Base-by-base conservation (phyloP, 1,140 invertebrate genomes). In the Sitophilus oryzae region DNA sequence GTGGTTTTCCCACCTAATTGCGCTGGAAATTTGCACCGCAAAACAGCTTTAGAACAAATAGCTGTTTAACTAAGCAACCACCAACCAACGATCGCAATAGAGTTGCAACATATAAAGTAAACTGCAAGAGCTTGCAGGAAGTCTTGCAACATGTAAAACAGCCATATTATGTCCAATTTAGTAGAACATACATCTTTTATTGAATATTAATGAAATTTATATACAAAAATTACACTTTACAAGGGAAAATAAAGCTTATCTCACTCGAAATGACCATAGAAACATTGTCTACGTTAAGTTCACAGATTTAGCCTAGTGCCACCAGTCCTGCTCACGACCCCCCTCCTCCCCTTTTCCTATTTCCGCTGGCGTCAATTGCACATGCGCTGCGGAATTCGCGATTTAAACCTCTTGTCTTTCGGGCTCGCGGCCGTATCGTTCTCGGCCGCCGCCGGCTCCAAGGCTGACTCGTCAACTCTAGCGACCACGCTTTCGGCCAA, bases 381-480 rank as follows among this genome's bases (percentile, higher is more conserved):
- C 60, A 62, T 59, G 15, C 57, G 55, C 45, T 64, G 62, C 15
- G 56, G 62, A 42, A 64, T 64, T 46, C 62, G 62, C 41, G 60
- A 64, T 35, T 64, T 61, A 35, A 63, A 64, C 48, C 58, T 51
- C 53, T 52, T 61, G 16, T 56, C 53, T 52, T 59, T 59, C 34
- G 21, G 5, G 11, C 43, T 47, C 36, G 36, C 10, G 3, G 10
- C n/a, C 16, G 23, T 9, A 6, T 5, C 11, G 16, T 25, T 47
- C 14, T 41, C 20, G 16, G 34, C 38, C n/a, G 44, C n/a, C 16
- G 21, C 23, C 18, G 11, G 38, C 30, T 58, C 50, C 9, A 56
- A 35, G 6, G 38, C 9, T 5, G 18, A 30, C 51, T 64, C 62
- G 45, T 62, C 53, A 22, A 60, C 61, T 49, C 61, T 58, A 9